Base-by-base conservation (phyloP, 2,797 vertebrate genomes). In the Anniella stebbinsi region DNA sequence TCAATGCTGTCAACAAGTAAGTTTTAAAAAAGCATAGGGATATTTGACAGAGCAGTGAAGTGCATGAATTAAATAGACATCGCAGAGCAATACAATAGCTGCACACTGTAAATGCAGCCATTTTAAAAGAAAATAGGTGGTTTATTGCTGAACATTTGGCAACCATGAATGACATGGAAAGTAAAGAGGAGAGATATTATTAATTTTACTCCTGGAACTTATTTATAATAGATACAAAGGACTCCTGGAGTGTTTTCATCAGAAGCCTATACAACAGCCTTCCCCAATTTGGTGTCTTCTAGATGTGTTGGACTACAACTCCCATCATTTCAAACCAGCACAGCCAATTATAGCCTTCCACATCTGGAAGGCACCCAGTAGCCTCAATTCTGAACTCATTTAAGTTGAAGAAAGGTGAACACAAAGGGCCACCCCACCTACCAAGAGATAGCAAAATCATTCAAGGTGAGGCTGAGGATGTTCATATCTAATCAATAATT, bases 11-110 rank as follows among this genome's bases (percentile, higher is more conserved):
- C 1, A 54, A 86, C 66, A 28, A 82, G 57, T 51, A 48, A 11
- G 28, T 77, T 12, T 66, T 25, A 4, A 18, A n/a, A 54, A 25
- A 76, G 72, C 15, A 67, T 72, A 76, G 70, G 91, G 91, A 84
- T 91, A 17, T 23, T 86, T 88, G 92, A 76, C 28, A 30, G 69
- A 87, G 84, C 76, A 54, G 87, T 89, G 83, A 92, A 80, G 84
- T 51, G 15, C n/a, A 75, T 33, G 28, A 88, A 67, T 45, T 36
- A 63, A 81, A 76, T 48, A 70, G 51, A 38, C 33, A 12, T 63
- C 48, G 48, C 21, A 89, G 38, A 48, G 33, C 45, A 51, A 67
- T 89, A 30, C 28, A 82, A 36, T 60, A 7, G 36, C 54, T 28
- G 57, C 63, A 63, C 18, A 25, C 57, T 66, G 10, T 30, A 41